A percentile compares a stretch with the other conserved stretches of the same genome.
Conservation (phyloP, 2,888 invertebrate species). For the Clitarchus hookeri region DNA sequence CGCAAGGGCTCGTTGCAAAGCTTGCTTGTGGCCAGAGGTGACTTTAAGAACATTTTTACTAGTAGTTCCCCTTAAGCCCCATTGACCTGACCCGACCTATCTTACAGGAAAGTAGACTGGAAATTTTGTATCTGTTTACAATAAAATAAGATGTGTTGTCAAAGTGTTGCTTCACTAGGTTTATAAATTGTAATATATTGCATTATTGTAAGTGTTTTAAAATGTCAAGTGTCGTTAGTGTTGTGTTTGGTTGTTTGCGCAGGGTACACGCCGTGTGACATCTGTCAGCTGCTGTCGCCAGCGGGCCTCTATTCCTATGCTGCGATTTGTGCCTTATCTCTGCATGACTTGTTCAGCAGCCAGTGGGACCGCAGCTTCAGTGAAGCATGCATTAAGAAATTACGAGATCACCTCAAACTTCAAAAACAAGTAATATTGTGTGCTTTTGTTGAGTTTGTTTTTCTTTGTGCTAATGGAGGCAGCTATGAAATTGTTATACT, state of each 20-base stretch:
- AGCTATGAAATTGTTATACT: too few relatives aligned
- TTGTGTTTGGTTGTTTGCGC: neutral
- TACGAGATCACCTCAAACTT: conserved; percentile 50
- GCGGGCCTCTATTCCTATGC: conserved; percentile 55
- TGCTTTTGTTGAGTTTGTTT: conserved; percentile 19
- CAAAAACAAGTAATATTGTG: conserved; percentile 46
- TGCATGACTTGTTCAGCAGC: conserved; percentile 56
- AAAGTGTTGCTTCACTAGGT: too few relatives aligned
- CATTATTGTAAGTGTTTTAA: too few relatives aligned
- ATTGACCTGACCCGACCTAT: too few relatives aligned
- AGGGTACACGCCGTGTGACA: conserved; percentile 23
- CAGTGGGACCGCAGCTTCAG: conserved; percentile 53
- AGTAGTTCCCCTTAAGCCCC: too few relatives aligned
- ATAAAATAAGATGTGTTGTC: too few relatives aligned
- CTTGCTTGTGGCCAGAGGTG: too few relatives aligned
- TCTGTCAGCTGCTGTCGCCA: conserved; percentile 47
- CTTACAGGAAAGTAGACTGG: too few relatives aligned
- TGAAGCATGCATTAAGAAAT: conserved; percentile 48
- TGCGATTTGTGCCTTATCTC: conserved; percentile 56
- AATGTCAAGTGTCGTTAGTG: neutral
- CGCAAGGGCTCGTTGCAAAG: too few relatives aligned
- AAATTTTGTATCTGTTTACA: too few relatives aligned
- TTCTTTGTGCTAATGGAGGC: neutral
- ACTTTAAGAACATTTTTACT: too few relatives aligned
- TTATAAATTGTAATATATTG: too few relatives aligned